These are phyloP conservation scores for Oconnorella tubifera DNA, from an alignment of 2,888 invertebrate genomes.

Conservation along the genomic window DNA sequence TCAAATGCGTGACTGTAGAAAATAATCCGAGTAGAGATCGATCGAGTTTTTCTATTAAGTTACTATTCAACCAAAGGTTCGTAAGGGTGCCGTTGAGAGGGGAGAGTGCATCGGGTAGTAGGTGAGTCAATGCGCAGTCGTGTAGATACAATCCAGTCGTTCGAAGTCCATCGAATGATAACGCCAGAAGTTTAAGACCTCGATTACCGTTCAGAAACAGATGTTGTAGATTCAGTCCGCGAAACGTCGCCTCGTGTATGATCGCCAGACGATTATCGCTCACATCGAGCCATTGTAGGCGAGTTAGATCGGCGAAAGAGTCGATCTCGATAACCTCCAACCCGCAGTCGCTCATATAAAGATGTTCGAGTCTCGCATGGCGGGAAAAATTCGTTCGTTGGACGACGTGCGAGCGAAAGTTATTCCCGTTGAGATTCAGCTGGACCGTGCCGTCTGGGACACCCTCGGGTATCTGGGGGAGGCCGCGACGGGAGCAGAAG, in stretches of 20 bases:
- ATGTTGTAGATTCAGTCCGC: constrained; percentile 48
- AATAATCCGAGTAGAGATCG: constrained; percentile 45
- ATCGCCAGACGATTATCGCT: constrained; percentile 50
- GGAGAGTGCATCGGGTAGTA: constrained; percentile 44
- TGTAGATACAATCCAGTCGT: constrained; percentile 52
- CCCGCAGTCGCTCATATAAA: constrained; percentile 51
- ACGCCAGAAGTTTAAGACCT: constrained; percentile 42
- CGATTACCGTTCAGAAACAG: constrained; percentile 52
- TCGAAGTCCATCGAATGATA: constrained; percentile 47
- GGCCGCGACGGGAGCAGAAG: constrained; percentile 46
- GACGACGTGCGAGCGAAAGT: constrained; percentile 42
- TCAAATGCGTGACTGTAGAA: constrained; percentile 44
- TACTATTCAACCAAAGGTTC: constrained; percentile 50
- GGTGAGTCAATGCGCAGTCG: constrained; percentile 45
- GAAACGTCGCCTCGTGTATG: constrained; percentile 50
- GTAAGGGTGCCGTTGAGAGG: constrained; percentile 49
- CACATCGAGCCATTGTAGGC: constrained; percentile 50
- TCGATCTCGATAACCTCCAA: constrained; percentile 48
- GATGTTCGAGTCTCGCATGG: constrained; percentile 45
- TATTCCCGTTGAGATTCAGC: constrained; percentile 50
- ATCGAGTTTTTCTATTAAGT: constrained; percentile 46
- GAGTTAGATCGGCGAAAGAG: constrained; percentile 48
- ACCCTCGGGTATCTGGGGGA: constrained; percentile 45
- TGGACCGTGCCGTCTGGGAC: constrained; percentile 47
- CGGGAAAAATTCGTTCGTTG: constrained; percentile 46